phyloP scores from a whole-genome alignment of 2,888 invertebrate genomes.

The Priocnemis perturbator region DNA sequence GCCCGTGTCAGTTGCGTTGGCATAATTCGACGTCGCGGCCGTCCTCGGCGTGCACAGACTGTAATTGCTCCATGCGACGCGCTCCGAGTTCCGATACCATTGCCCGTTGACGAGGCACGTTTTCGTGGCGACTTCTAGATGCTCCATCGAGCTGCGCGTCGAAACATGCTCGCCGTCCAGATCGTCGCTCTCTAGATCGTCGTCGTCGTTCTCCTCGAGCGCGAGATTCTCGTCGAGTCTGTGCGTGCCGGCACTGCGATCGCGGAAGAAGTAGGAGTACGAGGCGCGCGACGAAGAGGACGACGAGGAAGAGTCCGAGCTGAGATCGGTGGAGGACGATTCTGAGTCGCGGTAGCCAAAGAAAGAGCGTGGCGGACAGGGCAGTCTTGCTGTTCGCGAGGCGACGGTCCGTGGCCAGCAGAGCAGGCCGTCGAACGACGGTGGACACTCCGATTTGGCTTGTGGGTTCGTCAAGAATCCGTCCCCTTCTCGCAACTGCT shows the following conservation, averaged over 20 bases:
- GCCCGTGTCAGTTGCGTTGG: neutral
- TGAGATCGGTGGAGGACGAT: neutral
- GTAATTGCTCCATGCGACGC: conserved; percentile 76
- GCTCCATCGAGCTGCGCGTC: neutral
- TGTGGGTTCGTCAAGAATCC: neutral
- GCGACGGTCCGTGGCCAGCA: conserved; percentile 77
- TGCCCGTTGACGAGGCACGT: conserved; percentile 75
- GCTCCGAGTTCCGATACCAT: conserved; percentile 74
- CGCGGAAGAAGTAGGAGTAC: too few relatives aligned
- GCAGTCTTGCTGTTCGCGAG: conserved; percentile 70
- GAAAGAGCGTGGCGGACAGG: conserved; percentile 72
- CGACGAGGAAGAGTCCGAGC: too few relatives aligned
- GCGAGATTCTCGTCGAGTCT: too few relatives aligned
- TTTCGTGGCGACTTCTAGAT: conserved; percentile 70
- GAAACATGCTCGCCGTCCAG: neutral
- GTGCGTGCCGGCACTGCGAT: too few relatives aligned
- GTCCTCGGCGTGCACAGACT: conserved; percentile 71
- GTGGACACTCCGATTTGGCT: conserved; percentile 65
- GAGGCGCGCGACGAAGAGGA: too few relatives aligned
- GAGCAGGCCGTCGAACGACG: conserved; percentile 77
- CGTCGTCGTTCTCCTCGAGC: neutral
- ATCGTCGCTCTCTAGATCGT: neutral
- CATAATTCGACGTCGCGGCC: neutral
- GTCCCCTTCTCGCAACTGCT: neutral
- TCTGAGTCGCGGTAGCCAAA: conserved; percentile 25